A percentile compares a stretch with the other conserved stretches of the same genome.
These are phyloP conservation scores for Tryphoninae sp. DNA, from an alignment of 2,888 invertebrate genomes.

Conservation along the genomic window DNA sequence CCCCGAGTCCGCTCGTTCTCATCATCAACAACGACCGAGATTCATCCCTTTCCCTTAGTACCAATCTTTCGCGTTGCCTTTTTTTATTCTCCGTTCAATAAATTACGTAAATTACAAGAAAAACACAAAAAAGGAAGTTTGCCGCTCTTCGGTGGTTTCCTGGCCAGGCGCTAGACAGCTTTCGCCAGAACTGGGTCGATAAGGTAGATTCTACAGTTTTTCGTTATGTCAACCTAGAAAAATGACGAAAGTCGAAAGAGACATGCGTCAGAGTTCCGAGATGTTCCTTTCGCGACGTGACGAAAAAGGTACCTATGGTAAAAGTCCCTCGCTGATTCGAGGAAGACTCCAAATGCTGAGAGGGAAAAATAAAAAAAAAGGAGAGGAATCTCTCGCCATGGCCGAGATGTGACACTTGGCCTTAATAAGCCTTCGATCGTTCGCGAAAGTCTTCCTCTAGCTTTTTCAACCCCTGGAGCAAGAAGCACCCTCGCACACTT, in stretches of 20 bases:
- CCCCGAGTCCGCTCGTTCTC: no score
- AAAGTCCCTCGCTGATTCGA: constrained; percentile 31
- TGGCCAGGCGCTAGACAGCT: background rate
- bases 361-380: constrained; percentile 63
- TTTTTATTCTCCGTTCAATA: no score
- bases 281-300: background rate
- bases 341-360: constrained; percentile 25
- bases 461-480: constrained; percentile 54
- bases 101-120: no score
- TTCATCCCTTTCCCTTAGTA: no score
- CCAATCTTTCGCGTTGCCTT: no score
- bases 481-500: constrained; percentile 15
- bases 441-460: constrained; percentile 57
- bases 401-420: constrained; percentile 75
- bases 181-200: background rate
- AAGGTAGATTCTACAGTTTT: background rate
- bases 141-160: background rate
- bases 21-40: no score
- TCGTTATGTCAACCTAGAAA: background rate
- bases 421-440: constrained; percentile 78
- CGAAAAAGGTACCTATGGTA: background rate
- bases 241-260: background rate
- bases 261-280: background rate
- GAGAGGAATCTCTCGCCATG: constrained; percentile 54
- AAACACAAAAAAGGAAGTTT: no score